These are phyloP conservation scores for Mesembrinibis cayennensis DNA, from an alignment of 2,113 vertebrate species.

Conservation along the genomic window DNA sequence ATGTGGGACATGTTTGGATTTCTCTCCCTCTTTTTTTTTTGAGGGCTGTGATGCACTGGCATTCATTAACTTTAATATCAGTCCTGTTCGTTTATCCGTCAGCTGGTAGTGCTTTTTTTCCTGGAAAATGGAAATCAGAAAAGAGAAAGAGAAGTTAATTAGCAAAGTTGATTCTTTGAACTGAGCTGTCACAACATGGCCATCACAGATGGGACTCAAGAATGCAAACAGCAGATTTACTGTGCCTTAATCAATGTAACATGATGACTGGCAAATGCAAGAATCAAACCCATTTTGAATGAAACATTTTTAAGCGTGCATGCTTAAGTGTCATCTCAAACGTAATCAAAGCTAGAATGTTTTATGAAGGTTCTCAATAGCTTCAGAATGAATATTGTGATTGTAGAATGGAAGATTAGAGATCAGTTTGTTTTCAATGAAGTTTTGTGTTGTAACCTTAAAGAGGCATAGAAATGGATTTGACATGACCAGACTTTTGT, in stretches of 20 bases:
- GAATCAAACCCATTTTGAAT: neutral
- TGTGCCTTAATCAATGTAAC: neutral
- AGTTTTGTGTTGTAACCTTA: neutral
- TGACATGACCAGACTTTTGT: neutral
- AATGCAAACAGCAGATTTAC: neutral
- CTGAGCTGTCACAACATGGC: neutral
- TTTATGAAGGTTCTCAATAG: neutral
- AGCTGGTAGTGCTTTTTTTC: neutral
- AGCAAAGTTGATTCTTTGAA: neutral
- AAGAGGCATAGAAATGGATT: neutral
- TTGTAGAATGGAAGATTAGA: neutral
- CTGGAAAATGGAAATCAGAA: neutral
- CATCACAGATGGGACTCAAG: neutral
- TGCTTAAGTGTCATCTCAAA: neutral
- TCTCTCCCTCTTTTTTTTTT: neutral
- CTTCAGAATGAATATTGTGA: neutral
- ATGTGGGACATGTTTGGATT: neutral
- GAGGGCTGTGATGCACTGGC: neutral
- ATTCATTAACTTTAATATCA: neutral
- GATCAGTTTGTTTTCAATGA: neutral
- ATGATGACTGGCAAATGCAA: neutral
- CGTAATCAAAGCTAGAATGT: neutral
- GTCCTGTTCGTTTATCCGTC: neutral
- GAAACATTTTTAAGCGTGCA: neutral
- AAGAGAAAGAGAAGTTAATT: neutral